Evolutionary conservation across 2,113 vertebrate species (phyloP).

Genomic region (Zeus faber): DNA sequence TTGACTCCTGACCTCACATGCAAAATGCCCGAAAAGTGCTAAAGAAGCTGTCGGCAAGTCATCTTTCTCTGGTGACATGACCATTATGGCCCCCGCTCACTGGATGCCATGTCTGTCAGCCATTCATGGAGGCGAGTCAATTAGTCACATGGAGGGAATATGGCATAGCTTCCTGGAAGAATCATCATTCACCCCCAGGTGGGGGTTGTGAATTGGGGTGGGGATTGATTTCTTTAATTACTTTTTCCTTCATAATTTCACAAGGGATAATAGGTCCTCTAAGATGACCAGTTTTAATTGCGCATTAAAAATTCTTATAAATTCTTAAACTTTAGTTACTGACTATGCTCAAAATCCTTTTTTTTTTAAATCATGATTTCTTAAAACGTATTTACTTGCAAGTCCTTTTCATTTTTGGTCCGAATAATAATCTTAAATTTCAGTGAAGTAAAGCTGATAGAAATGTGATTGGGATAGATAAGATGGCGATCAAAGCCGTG

Average conservation of each 20-base stretch:
- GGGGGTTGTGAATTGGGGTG: not conserved
- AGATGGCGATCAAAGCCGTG: conserved; percentile 47
- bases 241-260: not conserved
- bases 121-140: conserved; percentile 85
- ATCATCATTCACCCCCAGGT: conserved; percentile 22
- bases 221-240: conserved; percentile 28
- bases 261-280: not conserved
- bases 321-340: no score
- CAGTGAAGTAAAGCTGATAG: no score
- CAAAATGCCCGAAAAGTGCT: conserved; percentile 56
- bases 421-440: no score
- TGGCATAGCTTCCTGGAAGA: conserved; percentile 24
- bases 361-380: no score
- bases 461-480: no score
- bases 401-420: no score
- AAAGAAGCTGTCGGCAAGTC: conserved; percentile 66
- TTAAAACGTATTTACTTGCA: no score
- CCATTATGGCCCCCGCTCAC: conserved; percentile 69
- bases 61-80: conserved; percentile 80
- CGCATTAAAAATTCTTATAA: no score
- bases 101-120: conserved; percentile 79
- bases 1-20: conserved; percentile 50
- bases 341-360: no score
- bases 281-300: no score
- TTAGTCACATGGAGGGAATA: conserved; percentile 74